Evolutionary conservation across 2,888 invertebrate genomes (phyloP).

Genomic region (Bellardia pandia): DNA sequence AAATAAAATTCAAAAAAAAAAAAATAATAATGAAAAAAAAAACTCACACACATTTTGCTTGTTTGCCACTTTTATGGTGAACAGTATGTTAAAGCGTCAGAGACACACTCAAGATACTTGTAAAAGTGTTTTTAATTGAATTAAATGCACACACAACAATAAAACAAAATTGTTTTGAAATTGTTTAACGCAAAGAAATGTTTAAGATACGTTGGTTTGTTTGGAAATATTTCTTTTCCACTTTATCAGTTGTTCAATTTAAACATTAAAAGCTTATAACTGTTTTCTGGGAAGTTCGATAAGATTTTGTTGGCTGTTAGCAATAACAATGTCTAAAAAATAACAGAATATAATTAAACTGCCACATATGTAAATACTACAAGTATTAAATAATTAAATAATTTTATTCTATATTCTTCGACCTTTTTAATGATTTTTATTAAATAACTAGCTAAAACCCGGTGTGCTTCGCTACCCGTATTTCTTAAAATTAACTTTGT

Average conservation of each 20-base stretch:
- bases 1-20: not conserved
- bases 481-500: too few relatives aligned
- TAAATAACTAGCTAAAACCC: too few relatives aligned
- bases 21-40: constrained; percentile 3
- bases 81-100: constrained; percentile 45
- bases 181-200: constrained; percentile 59
- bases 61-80: constrained; percentile 4
- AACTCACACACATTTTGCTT: constrained; percentile 23
- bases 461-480: too few relatives aligned
- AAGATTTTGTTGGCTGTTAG: constrained; percentile 54
- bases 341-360: not conserved
- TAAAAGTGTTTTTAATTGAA: constrained; percentile 63
- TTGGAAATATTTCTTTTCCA: constrained; percentile 1
- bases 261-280: constrained; percentile 69
- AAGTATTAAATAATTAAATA: too few relatives aligned
- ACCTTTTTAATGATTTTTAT: too few relatives aligned
- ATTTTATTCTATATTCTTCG: too few relatives aligned
- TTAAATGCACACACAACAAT: constrained; percentile 50
- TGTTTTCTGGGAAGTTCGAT: constrained; percentile 55
- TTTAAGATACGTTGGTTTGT: constrained; percentile 45
- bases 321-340: not conserved
- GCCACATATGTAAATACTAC: not conserved
- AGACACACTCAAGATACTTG: constrained; percentile 14
- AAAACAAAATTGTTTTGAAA: constrained; percentile 60
- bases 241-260: constrained; percentile 63